Evolutionary conservation across 2,113 vertebrate species (phyloP), one percentile per base, ranked within the genome.

Genomic region (Neotoma lepida): DNA sequence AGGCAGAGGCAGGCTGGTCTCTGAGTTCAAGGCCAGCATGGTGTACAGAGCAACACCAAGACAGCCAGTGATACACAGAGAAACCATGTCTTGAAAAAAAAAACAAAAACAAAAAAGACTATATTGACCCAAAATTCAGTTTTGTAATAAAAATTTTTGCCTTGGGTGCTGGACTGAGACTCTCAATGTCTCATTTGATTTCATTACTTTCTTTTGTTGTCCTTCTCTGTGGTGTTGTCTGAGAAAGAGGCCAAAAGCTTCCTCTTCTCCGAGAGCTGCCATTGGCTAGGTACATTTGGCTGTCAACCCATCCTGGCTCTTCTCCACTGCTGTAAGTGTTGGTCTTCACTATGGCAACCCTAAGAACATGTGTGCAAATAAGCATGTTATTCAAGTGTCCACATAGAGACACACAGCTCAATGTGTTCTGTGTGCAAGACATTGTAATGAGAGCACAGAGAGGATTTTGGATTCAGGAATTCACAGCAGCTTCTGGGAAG

Each of bases 171-270:
- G 24, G 90, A 26, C 66, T 81, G 64, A 94, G 30, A 46, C 64
- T 86, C 28, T 73, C 39, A 86, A 20, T 49, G 46, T 84, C 82
- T 20, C 26, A 17, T 44, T 90, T 81, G n/a, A 84, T 84, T 54
- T 28, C 77, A 51, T 68, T 24, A 46, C 84, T 88, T 90, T 28
- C 64, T 41, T 90, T 94, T 85, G n/a, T 61, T 88, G 95, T 71
- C 30, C 77, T 9, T 89, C 4, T 33, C 17, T 70, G 30, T 44
- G 46, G 13, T 46, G 9, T 71, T 70, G 39, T 70, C 49, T 94
- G 44, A 81, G 51, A 91, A 91, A 46, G 54, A 90, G 56, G 80
- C 10, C 13, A 17, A 77, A 35, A 33, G 20, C 18, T 58, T 66
- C 41, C 49, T 46, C 26, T 22, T 94, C n/a, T 51, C 66, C 88